A percentile compares a stretch with the other conserved stretches of the same genome.
Conservation (phyloP, 2,797 vertebrate species). For the Gila robusta region DNA sequence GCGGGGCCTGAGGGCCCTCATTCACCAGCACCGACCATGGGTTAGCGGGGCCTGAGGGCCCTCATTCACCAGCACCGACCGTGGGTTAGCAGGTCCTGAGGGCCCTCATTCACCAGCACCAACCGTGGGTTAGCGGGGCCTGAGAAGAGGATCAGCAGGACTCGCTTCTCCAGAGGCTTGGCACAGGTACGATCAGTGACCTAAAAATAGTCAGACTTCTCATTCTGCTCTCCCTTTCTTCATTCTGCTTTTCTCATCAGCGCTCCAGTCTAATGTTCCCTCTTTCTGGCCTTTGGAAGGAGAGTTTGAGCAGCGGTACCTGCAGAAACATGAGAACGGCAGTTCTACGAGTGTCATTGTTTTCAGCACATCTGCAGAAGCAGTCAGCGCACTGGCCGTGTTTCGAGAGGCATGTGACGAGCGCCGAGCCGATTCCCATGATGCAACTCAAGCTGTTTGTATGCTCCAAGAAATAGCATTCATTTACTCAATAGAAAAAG, state of each 20-base stretch:
- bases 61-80: not conserved
- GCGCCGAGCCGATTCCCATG: slow-evolving; percentile 22
- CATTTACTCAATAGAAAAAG: not conserved
- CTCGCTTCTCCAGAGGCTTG: slow-evolving; percentile 55
- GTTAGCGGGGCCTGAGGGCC: not conserved
- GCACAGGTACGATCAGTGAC: slow-evolving; percentile 49
- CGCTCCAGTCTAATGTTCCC: not conserved
- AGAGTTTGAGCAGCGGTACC: slow-evolving; percentile 24
- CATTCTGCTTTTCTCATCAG: slow-evolving; percentile 53
- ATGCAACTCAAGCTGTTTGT: slow-evolving; percentile 28
- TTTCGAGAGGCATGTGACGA: slow-evolving; percentile 29
- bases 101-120: not conserved
- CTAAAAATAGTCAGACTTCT: slow-evolving; percentile 66
- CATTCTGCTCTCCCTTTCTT: slow-evolving; percentile 26
- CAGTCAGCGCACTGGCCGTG: slow-evolving; percentile 1
- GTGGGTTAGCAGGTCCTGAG: not conserved
- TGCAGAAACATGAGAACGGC: slow-evolving; percentile 45
- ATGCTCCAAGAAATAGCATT: not conserved
- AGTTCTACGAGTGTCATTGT: slow-evolving; percentile 11
- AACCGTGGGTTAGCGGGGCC: slow-evolving; percentile 4
- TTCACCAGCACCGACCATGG: not conserved
- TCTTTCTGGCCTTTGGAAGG: slow-evolving; percentile 6
- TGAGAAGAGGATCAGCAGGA: slow-evolving; percentile 6
- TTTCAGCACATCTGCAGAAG: slow-evolving; percentile 51
- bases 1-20: not conserved